phyloP scores from a whole-genome alignment of 2,113 vertebrate species.

The Semnornis frantzii region DNA sequence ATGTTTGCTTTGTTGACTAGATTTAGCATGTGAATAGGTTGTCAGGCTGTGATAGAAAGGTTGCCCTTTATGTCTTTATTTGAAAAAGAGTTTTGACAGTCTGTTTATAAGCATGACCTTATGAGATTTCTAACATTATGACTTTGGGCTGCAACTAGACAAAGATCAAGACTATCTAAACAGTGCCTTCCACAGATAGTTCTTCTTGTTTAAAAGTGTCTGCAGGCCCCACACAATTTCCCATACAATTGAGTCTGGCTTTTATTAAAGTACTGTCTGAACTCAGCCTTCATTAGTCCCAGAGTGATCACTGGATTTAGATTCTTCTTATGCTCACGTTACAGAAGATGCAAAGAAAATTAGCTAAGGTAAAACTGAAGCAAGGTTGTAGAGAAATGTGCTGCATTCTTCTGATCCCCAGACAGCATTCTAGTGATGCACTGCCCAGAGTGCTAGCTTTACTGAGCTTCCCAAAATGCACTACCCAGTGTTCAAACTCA shows the following conservation, averaged over 20 bases:
- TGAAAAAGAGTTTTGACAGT: not conserved
- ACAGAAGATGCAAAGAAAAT: not conserved
- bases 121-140: not conserved
- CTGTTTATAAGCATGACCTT: not conserved
- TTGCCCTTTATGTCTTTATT: not conserved
- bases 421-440: not conserved
- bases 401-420: not conserved
- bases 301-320: not conserved
- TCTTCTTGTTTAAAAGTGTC: not conserved
- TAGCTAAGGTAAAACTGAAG: not conserved
- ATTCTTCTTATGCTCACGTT: not conserved
- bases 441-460: not conserved
- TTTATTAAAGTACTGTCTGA: not conserved
- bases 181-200: not conserved
- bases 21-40: not conserved
- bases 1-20: not conserved
- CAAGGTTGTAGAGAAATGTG: not conserved
- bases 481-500: not conserved
- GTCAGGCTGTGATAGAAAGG: not conserved
- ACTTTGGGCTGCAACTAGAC: not conserved
- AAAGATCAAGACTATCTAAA: not conserved
- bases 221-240: not conserved
- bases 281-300: not conserved
- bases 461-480: not conserved
- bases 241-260: not conserved